A percentile compares a stretch with the other conserved stretches of the same genome.
These are phyloP conservation scores for Pseudococcus jackbeardsleyi DNA, from an alignment of 2,888 invertebrate genomes.

Conservation along the genomic window DNA sequence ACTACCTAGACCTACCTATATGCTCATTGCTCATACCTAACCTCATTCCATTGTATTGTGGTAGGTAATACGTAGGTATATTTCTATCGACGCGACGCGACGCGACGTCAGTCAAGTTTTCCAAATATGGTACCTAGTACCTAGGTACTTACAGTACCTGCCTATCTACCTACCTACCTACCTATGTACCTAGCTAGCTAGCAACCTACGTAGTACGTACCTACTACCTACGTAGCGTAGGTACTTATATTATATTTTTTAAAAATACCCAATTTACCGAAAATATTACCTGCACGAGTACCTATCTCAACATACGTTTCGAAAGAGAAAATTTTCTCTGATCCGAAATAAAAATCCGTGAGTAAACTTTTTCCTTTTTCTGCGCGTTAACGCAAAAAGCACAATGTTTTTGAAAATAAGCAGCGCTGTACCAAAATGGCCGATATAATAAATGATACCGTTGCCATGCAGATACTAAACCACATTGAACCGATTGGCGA, in stretches of 20 bases:
- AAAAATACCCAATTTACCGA: constrained; percentile 2
- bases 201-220: too few relatives aligned
- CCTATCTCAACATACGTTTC: background rate
- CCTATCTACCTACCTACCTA: too few relatives aligned
- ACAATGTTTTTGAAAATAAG: constrained; percentile 41
- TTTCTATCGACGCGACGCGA: too few relatives aligned
- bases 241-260: too few relatives aligned
- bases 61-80: too few relatives aligned
- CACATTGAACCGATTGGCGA: constrained; percentile 6
- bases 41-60: background rate
- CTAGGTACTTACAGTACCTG: too few relatives aligned
- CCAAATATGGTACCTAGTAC: too few relatives aligned
- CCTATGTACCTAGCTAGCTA: too few relatives aligned
- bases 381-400: background rate
- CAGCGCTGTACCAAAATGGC: constrained; percentile 56
- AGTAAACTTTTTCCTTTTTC: background rate
- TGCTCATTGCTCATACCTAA: too few relatives aligned
- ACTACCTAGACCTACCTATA: too few relatives aligned
- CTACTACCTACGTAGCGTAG: too few relatives aligned
- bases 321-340: background rate
- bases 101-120: background rate
- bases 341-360: background rate
- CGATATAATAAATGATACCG: constrained; percentile 63
- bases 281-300: background rate
- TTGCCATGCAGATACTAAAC: constrained; percentile 61